Evolutionary conservation across 30 jellyfish, hydroid and myxozoan genomes (phyloP).

Genomic region (Hydra vulgaris): DNA sequence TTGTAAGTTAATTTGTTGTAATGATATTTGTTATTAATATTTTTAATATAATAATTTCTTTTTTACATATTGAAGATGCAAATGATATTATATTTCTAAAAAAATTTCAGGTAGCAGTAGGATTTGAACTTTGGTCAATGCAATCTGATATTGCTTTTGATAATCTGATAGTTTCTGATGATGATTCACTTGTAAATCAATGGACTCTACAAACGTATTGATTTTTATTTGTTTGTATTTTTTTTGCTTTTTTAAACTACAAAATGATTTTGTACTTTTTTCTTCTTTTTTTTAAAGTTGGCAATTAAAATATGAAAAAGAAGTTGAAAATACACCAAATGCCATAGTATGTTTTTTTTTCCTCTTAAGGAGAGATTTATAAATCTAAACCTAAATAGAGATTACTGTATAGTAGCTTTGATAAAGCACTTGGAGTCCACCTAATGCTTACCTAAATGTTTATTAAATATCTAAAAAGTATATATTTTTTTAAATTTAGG

Average conservation of each 20-base stretch:
- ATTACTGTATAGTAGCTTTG: too few species aligned
- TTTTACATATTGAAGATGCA: too few species aligned
- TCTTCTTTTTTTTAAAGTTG: constrained; percentile 31
- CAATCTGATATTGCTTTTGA: constrained; percentile 80
- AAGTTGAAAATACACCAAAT: constrained; percentile 43
- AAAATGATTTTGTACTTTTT: background rate
- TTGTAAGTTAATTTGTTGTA: constrained; percentile 36
- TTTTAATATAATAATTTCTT: too few species aligned
- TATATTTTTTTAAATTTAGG: constrained; percentile 23
- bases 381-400: too few species aligned
- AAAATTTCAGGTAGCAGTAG: constrained; percentile 99
- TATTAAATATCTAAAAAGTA: too few species aligned
- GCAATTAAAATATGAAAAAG: constrained; percentile 71
- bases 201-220: constrained; percentile 94
- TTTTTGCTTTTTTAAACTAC: background rate
- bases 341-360: constrained; percentile 28
- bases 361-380: background rate
- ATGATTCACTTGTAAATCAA: constrained; percentile 57
- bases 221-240: background rate
- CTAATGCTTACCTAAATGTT: too few species aligned
- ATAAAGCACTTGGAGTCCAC: too few species aligned
- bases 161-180: constrained; percentile 71
- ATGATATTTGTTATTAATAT: background rate
- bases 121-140: constrained; percentile 95
- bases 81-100: too few species aligned